phyloP scores from a whole-genome alignment of 92 coral and sea anemone species.

The Palythoa heliodiscus region DNA sequence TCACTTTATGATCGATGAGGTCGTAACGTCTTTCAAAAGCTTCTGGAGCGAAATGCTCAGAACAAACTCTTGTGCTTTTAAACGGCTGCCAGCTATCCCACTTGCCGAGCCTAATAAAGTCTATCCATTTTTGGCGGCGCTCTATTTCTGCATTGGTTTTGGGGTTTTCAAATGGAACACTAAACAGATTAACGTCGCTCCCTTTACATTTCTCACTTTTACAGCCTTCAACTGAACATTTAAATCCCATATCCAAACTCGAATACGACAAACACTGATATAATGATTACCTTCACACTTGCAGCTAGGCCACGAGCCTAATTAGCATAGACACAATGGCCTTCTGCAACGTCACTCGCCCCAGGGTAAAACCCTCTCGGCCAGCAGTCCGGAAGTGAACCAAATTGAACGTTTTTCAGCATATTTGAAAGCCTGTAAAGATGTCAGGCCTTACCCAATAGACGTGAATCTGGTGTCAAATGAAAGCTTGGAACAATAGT shows the following conservation, averaged over 20 bases:
- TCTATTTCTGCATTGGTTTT: neutral
- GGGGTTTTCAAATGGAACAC: slow-evolving; percentile 7
- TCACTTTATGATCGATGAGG: slow-evolving; percentile 3
- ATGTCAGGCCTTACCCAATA: neutral
- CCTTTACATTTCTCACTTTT: neutral
- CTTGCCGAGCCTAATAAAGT: too few relatives aligned
- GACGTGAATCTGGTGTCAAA: neutral
- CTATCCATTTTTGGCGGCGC: too few relatives aligned
- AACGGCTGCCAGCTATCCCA: slow-evolving; percentile 29
- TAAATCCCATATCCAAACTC: slow-evolving; percentile 27
- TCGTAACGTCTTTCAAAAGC: slow-evolving; percentile 14
- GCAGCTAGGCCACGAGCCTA: neutral
- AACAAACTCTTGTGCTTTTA: slow-evolving; percentile 5
- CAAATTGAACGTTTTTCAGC: neutral
- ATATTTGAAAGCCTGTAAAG: neutral
- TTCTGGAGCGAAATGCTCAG: slow-evolving; percentile 22
- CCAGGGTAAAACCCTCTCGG: too few relatives aligned
- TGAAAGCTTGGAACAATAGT: too few relatives aligned
- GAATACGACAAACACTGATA: slow-evolving; percentile 12
- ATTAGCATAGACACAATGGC: too few relatives aligned
- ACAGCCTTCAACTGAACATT: slow-evolving; percentile 31
- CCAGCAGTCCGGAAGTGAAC: too few relatives aligned
- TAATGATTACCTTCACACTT: neutral
- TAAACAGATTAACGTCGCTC: slow-evolving; percentile 21
- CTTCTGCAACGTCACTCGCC: too few relatives aligned